Evolutionary conservation across 2,113 vertebrate species (phyloP).

Genomic region (Isichthys henryi): DNA sequence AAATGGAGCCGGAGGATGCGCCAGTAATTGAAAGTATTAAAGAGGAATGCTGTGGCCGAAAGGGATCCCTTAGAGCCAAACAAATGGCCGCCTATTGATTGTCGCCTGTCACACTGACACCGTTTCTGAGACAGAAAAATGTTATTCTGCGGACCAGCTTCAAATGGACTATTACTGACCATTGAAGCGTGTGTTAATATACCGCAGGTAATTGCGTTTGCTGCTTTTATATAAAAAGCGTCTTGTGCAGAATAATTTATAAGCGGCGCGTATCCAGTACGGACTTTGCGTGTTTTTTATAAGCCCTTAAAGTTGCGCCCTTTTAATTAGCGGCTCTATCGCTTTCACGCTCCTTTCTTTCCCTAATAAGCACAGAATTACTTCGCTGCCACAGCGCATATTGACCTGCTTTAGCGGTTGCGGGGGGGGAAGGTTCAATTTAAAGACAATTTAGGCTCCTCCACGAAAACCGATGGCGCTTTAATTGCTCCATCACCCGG

Average conservation of each 20-base stretch:
- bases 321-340: slow-evolving; percentile 29
- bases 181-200: slow-evolving; percentile 14
- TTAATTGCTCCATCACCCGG: slow-evolving; percentile 51
- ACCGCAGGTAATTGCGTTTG: slow-evolving; percentile 15
- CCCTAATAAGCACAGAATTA: slow-evolving; percentile 10
- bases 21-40: slow-evolving; percentile 21
- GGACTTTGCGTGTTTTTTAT: slow-evolving; percentile 9
- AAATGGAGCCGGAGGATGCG: not conserved
- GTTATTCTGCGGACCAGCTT: slow-evolving; percentile 10
- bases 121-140: not conserved
- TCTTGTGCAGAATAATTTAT: slow-evolving; percentile 16
- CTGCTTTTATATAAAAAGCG: not conserved
- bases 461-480: slow-evolving; percentile 44
- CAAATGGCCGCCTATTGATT: not conserved
- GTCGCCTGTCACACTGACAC: slow-evolving; percentile 1
- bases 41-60: not conserved
- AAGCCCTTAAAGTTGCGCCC: slow-evolving; percentile 28
- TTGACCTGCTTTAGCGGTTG: slow-evolving; percentile 27
- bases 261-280: not conserved
- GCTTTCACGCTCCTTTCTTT: slow-evolving; percentile 12
- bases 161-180: slow-evolving; percentile 17
- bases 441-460: slow-evolving; percentile 42
- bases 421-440: slow-evolving; percentile 38
- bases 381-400: slow-evolving; percentile 17
- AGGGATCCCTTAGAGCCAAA: slow-evolving; percentile 7